Evolutionary conservation across 1,140 invertebrate species (phyloP), one percentile per base, ranked within the genome.

Genomic region (Pectinophora gossypiella): DNA sequence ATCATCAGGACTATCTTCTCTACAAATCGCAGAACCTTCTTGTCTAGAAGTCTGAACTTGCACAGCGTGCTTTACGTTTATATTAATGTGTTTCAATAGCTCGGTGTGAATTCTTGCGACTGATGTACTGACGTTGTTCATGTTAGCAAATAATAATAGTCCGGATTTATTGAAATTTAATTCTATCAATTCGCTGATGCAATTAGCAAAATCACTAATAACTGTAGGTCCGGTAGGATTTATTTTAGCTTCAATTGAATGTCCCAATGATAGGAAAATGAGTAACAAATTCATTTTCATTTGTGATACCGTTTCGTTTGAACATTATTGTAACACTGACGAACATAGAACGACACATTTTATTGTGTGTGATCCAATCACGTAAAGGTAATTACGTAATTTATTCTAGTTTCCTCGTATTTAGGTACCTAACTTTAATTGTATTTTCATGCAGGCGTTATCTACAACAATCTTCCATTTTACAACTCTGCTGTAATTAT

Each of bases 141-240:
- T 60, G 23, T 73, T 65, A 1, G 64, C 66, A 44, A 85, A 76
- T 10, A 79, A 60, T 3, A 87, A 27, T 19, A 75, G 51, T 5
- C 76, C 72, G 19, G 64, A 48, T 15, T 62, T 54, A 1, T 52
- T 45, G 44, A 87, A 85, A 42, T 77, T 71, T 7, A 40, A 46
- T 50, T 76, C 56, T 2, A 78, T 72, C 12, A 87, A 49, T 32
- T 69, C 49, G n/a, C 48, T 51, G n/a, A 87, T 40, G 46, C 84
- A 87, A 19, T 61, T 68, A 1, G 68, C 61, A 19, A 68, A 79
- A 40, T 87, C 67, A 13, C 57, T 64, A 0, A 72, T 56, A 0
- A 85, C 61, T 10, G 63, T 75, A 10, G 77, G 75, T 18, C 72
- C 73, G 15, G 67, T 46, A 0, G 74, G 69, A 58, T 80, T 78